A percentile compares a stretch with the other conserved stretches of the same genome.
Conservation (phyloP, 2,113 vertebrate species). For the human (Homo sapiens) region DNA sequence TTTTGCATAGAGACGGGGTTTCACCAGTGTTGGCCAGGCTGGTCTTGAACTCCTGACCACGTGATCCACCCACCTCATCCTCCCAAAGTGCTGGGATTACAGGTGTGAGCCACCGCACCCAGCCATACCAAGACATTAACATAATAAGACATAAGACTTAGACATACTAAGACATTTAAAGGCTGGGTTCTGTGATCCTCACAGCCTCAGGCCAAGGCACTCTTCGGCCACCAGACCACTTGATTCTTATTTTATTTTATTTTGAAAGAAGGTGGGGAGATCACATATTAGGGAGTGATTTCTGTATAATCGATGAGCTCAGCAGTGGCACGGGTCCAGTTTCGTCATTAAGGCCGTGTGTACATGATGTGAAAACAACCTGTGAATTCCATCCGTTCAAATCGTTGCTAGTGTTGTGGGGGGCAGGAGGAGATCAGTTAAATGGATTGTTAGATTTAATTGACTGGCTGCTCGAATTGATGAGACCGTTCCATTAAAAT, state of each 20-base stretch:
- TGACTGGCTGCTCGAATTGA: constrained; percentile 44
- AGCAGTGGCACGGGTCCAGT: not conserved
- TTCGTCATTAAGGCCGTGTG: not conserved
- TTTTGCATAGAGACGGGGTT: too few species aligned
- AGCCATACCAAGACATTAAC: not conserved
- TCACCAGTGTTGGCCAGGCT: too few species aligned
- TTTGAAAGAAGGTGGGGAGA: not conserved
- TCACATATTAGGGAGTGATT: not conserved
- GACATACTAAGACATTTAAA: not conserved
- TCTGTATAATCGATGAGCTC: not conserved
- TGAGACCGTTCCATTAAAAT: constrained; percentile 55
- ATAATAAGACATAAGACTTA: too few species aligned
- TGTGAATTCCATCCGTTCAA: not conserved
- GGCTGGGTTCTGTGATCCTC: not conserved
- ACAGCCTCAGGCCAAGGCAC: not conserved
- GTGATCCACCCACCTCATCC: too few species aligned
- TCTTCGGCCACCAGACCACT: not conserved
- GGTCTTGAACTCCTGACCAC: too few species aligned
- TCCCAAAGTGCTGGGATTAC: too few species aligned
- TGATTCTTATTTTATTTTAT: not conserved
- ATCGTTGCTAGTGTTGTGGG: not conserved
- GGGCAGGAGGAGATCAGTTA: not conserved
- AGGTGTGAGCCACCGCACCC: too few species aligned
- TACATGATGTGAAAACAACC: constrained; percentile 47
- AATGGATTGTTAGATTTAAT: constrained; percentile 18